Percentiles rank a stretch among this genome's conserved stretches.
Conservation (phyloP, 2,797 vertebrate genomes). For the Bradypodion pumilum region DNA sequence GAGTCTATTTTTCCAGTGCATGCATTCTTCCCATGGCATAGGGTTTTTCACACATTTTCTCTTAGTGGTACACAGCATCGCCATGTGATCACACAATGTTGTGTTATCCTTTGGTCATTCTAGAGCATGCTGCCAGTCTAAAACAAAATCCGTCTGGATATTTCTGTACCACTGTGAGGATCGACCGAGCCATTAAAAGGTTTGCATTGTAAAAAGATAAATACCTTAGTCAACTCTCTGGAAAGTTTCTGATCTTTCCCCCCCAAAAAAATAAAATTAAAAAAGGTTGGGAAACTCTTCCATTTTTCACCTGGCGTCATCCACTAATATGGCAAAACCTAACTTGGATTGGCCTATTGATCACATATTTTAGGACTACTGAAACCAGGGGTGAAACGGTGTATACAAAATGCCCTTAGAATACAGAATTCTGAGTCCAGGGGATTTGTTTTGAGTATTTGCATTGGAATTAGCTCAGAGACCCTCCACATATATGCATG, state of each 20-base stretch:
- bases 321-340: neutral
- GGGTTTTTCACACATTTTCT: neutral
- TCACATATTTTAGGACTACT: neutral
- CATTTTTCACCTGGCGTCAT: neutral
- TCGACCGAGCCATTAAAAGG: neutral
- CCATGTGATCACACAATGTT: neutral
- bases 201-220: neutral
- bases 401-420: neutral
- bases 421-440: neutral
- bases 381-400: neutral
- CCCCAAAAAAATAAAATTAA: too few species aligned
- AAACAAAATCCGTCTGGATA: neutral
- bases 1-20: neutral
- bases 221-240: neutral
- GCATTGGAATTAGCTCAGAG: neutral
- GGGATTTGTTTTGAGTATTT: neutral
- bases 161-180: neutral
- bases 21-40: neutral
- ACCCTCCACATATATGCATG: neutral
- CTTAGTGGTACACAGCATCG: neutral
- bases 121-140: too few species aligned
- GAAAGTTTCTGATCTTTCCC: too few species aligned
- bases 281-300: neutral
- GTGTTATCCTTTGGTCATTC: neutral
- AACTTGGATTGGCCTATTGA: neutral